Conservation (phyloP, 2,113 vertebrate genomes). For the Zapornia atra region DNA sequence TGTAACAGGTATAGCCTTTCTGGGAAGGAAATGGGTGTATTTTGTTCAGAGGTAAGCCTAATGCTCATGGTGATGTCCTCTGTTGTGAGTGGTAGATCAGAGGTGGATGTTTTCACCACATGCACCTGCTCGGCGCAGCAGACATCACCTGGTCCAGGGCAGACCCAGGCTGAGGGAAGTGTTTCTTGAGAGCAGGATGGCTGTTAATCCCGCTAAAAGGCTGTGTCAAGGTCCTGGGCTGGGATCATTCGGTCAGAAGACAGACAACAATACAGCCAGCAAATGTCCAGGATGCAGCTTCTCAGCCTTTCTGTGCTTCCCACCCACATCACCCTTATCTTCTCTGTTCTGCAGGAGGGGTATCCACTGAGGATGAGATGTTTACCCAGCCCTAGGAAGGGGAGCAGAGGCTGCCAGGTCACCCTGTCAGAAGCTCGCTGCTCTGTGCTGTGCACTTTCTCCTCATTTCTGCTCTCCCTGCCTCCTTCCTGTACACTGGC, state of each 20-base stretch:
- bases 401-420: not conserved
- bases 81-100: not conserved
- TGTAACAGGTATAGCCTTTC: not conserved
- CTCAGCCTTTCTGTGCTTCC: not conserved
- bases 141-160: not conserved
- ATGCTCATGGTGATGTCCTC: not conserved
- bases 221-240: not conserved
- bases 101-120: not conserved
- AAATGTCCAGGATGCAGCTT: not conserved
- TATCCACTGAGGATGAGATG: not conserved
- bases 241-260: not conserved
- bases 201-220: not conserved
- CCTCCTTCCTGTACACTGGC: not conserved
- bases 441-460: not conserved
- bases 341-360: not conserved
- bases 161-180: not conserved
- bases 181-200: not conserved
- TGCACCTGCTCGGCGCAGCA: not conserved
- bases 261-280: not conserved
- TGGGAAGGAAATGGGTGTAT: not conserved
- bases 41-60: not conserved
- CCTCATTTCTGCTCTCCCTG: not conserved
- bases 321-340: not conserved
- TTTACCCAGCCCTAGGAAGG: not conserved
- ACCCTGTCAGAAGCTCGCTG: not conserved